Evolutionary conservation across 1,140 invertebrate species (phyloP).

Genomic region (Drosophila ironensis): DNA sequence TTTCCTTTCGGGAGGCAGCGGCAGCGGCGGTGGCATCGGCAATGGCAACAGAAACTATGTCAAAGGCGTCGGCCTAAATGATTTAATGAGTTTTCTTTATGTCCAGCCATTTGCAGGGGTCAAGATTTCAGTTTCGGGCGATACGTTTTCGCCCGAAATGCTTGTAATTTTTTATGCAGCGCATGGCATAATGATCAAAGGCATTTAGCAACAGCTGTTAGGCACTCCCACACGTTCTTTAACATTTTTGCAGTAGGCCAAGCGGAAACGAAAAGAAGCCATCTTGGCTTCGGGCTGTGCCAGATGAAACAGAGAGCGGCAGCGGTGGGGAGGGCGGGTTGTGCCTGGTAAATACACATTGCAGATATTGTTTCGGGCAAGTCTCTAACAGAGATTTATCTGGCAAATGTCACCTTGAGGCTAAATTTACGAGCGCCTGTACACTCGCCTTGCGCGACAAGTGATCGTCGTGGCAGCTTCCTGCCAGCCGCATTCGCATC

Average conservation of each 20-base stretch:
- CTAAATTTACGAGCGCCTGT: slow-evolving; percentile 67
- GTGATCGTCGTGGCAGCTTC: slow-evolving; percentile 48
- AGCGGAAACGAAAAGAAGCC: slow-evolving; percentile 35
- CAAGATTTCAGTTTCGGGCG: slow-evolving; percentile 32
- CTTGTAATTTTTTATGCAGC: slow-evolving; percentile 47
- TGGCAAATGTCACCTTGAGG: slow-evolving; percentile 65
- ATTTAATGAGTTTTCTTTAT: slow-evolving; percentile 75
- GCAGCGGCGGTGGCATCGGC: too few relatives aligned
- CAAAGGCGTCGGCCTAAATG: slow-evolving; percentile 55
- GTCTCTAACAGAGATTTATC: slow-evolving; percentile 73
- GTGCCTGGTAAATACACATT: slow-evolving; percentile 51
- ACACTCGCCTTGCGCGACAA: slow-evolving; percentile 34
- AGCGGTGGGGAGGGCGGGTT: neutral
- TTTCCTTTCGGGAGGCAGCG: slow-evolving; percentile 13
- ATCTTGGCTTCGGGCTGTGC: slow-evolving; percentile 9
- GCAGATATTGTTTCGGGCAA: slow-evolving; percentile 63
- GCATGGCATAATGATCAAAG: slow-evolving; percentile 63
- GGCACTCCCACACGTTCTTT: slow-evolving; percentile 15
- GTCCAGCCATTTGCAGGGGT: slow-evolving; percentile 24
- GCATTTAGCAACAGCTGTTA: slow-evolving; percentile 60
- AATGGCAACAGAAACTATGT: slow-evolving; percentile 36
- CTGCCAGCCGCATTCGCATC: slow-evolving; percentile 24
- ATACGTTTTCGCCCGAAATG: slow-evolving; percentile 25
- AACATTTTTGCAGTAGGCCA: slow-evolving; percentile 10
- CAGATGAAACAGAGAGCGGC: neutral